Conservation (phyloP, 2,888 invertebrate genomes). For the Macrophya alboannulata region DNA sequence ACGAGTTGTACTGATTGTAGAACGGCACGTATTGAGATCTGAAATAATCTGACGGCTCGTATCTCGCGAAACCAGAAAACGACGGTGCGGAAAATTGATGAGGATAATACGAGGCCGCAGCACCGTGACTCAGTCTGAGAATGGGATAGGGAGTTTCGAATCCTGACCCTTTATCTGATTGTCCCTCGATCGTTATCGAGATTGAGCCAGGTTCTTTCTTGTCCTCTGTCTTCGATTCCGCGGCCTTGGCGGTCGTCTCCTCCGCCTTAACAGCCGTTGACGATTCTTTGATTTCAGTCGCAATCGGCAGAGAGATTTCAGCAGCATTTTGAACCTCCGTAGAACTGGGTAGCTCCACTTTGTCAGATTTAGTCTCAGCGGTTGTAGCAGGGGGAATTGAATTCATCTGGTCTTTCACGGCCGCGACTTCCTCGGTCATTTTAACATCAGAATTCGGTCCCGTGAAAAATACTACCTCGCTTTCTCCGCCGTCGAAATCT, state of each 20-base stretch:
- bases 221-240: neutral
- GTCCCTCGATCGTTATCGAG: neutral
- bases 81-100: neutral
- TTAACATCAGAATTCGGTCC: conserved; percentile 67
- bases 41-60: conserved; percentile 12
- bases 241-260: neutral
- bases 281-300: neutral
- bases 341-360: neutral
- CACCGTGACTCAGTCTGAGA: neutral
- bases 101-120: neutral
- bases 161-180: neutral
- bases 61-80: conserved; percentile 21
- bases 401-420: conserved; percentile 45
- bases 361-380: neutral
- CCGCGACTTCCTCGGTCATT: conserved; percentile 48
- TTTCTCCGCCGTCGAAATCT: conserved; percentile 69
- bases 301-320: neutral
- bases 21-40: conserved; percentile 20
- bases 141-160: conserved; percentile 43
- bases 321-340: neutral
- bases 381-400: conserved; percentile 8
- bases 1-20: neutral
- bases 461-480: conserved; percentile 71
- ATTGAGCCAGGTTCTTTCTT: neutral
- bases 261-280: neutral